A percentile compares a stretch with the other conserved stretches of the same genome.
phyloP scores from a whole-genome alignment of 2,113 vertebrate genomes.

The Odocoileus hemionus region DNA sequence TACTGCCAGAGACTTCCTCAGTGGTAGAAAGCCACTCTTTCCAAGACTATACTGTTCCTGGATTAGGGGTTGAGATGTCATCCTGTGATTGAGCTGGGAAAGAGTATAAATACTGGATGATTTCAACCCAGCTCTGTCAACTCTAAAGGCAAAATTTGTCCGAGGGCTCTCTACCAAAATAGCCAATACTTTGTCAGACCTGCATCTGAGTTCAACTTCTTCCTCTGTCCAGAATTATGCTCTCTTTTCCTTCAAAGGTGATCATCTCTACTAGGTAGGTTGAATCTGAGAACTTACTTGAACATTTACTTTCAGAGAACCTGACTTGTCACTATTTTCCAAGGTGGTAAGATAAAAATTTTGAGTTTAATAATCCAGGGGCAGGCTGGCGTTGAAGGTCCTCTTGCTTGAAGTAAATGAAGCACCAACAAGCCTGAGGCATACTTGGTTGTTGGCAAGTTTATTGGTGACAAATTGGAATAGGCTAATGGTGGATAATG shows the following conservation, averaged over 20 bases:
- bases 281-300: too few species aligned
- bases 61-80: not conserved
- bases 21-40: not conserved
- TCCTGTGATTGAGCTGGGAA: not conserved
- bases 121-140: not conserved
- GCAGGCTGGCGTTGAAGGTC: not conserved
- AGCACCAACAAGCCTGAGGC: not conserved
- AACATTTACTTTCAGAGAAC: not conserved
- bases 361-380: not conserved
- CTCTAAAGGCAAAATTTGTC: not conserved
- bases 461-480: not conserved
- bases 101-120: not conserved
- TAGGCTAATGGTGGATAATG: not conserved
- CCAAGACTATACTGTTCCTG: not conserved
- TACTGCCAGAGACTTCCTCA: not conserved
- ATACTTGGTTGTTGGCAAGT: not conserved
- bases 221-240: not conserved
- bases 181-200: not conserved
- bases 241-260: not conserved
- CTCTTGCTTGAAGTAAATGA: not conserved
- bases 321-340: not conserved
- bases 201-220: not conserved
- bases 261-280: not conserved
- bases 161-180: not conserved
- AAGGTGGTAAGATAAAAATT: not conserved